Evolutionary conservation across 2,797 vertebrate genomes (phyloP).

Genomic region (Epinephelus coioides): DNA sequence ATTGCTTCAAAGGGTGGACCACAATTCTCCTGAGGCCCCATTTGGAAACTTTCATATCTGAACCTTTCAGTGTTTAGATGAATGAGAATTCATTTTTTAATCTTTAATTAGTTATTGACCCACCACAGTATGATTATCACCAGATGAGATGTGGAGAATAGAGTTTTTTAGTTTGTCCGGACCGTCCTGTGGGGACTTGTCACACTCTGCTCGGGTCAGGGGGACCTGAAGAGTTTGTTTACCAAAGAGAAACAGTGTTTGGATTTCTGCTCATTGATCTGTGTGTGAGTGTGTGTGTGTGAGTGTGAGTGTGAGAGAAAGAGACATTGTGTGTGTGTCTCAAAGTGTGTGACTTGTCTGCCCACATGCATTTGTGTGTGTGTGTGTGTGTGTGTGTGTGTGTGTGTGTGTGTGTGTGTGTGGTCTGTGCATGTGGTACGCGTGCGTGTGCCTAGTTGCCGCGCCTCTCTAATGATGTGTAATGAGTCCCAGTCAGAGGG

Average conservation of each 20-base stretch:
- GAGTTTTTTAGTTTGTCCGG: slow-evolving; percentile 25
- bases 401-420: slow-evolving; percentile 17
- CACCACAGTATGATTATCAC: slow-evolving; percentile 49
- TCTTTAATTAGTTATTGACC: slow-evolving; percentile 83
- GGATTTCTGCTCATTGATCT: slow-evolving; percentile 72
- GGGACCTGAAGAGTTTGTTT: slow-evolving; percentile 74
- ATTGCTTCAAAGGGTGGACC: slow-evolving; percentile 84
- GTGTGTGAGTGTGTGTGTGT: slow-evolving; percentile 35
- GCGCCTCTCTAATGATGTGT: slow-evolving; percentile 86
- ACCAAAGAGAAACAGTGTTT: slow-evolving; percentile 70
- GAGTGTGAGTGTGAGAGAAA: slow-evolving; percentile 1
- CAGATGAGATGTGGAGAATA: slow-evolving; percentile 46
- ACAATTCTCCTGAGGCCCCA: slow-evolving; percentile 75
- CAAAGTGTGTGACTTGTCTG: slow-evolving; percentile 33
- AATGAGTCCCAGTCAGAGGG: slow-evolving; percentile 87
- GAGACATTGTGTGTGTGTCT: slow-evolving; percentile 34
- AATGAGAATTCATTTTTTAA: slow-evolving; percentile 84
- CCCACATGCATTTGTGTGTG: not conserved
- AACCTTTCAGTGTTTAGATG: slow-evolving; percentile 81
- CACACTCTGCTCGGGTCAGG: slow-evolving; percentile 45
- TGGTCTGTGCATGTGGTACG: slow-evolving; percentile 9
- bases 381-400: slow-evolving; percentile 17
- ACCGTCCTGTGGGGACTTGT: slow-evolving; percentile 38
- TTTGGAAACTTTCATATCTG: slow-evolving; percentile 83
- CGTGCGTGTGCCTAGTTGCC: slow-evolving; percentile 61